Evolutionary conservation across 2,797 vertebrate species (phyloP).

Genomic region (Spinus olivaceus): DNA sequence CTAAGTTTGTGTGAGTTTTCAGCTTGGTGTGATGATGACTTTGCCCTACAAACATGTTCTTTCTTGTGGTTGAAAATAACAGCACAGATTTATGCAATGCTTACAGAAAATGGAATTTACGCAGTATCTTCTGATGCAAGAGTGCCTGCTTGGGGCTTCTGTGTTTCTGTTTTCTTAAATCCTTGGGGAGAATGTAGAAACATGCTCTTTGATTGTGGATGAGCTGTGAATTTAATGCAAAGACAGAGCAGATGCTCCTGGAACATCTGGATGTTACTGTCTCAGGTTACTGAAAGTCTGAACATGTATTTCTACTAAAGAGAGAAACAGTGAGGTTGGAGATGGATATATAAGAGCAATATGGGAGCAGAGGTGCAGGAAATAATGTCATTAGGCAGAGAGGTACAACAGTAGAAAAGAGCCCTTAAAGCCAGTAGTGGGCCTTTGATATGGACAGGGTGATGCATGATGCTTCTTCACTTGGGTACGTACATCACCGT

Average conservation of each 20-base stretch:
- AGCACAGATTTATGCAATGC: neutral
- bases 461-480: neutral
- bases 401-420: neutral
- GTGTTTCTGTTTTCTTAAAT: neutral
- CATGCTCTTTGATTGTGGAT: neutral
- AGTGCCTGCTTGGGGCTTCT: neutral
- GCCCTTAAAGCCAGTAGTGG: neutral
- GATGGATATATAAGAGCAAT: neutral
- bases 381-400: neutral
- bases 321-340: neutral
- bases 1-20: neutral
- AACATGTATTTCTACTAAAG: neutral
- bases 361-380: neutral
- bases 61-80: neutral
- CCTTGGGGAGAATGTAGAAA: neutral
- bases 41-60: neutral
- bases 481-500: neutral
- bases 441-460: neutral
- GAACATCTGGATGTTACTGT: neutral
- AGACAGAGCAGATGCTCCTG: neutral
- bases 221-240: neutral
- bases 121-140: neutral
- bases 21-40: neutral
- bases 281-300: neutral
- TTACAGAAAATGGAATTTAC: neutral